Conservation (phyloP, 2,797 vertebrate genomes). For the Rhabdomys pumilio region DNA sequence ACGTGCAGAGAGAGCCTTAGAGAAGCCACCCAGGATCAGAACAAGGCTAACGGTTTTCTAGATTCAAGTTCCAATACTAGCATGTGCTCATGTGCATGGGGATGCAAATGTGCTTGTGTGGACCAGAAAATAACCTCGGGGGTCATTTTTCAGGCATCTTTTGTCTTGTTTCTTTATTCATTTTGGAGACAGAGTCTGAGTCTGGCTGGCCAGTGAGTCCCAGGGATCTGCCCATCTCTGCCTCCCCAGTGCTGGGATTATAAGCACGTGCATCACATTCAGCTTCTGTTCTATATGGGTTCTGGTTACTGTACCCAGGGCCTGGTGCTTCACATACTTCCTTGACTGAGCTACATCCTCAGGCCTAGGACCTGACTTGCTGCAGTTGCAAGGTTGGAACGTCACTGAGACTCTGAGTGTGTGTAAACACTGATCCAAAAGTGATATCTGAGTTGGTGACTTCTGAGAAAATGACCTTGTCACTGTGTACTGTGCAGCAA, state of each 20-base stretch:
- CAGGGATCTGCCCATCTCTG: background rate
- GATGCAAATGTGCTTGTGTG: background rate
- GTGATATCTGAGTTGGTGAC: background rate
- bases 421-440: background rate
- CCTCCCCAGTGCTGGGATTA: background rate
- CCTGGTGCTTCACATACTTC: background rate
- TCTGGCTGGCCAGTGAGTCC: background rate
- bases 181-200: background rate
- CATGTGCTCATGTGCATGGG: background rate
- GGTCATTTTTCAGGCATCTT: background rate
- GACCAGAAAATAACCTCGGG: background rate
- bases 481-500: background rate
- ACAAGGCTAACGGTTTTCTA: rapidly evolving
- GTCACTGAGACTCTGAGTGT: rapidly evolving
- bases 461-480: background rate
- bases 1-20: rapidly evolving
- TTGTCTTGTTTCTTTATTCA: background rate
- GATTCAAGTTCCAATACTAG: background rate
- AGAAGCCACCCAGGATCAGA: rapidly evolving
- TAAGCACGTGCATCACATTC: background rate
- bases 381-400: rapidly evolving
- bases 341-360: background rate
- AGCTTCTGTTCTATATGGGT: background rate
- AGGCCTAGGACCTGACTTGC: background rate
- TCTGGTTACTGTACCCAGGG: background rate